These are phyloP conservation scores for Ruditapes philippinarum DNA, from an alignment of 1,140 invertebrate species.

Conservation along the genomic window DNA sequence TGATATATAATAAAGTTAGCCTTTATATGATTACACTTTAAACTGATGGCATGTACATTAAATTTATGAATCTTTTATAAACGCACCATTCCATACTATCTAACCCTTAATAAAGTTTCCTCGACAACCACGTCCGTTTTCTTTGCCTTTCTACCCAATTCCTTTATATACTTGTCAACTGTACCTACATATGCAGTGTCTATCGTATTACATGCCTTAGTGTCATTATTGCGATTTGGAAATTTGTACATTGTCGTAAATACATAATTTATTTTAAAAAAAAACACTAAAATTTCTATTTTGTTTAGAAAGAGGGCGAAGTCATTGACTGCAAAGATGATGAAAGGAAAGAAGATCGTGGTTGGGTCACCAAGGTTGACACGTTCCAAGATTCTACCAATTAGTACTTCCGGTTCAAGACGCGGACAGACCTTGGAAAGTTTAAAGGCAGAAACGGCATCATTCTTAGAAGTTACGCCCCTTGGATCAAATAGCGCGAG, in stretches of 20 bases:
- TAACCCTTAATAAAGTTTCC: no score
- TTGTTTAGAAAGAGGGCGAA: no score
- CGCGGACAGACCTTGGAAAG: not conserved
- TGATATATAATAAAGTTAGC: no score
- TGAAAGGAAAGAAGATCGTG: not conserved
- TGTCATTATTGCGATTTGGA: not conserved
- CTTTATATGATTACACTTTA: no score
- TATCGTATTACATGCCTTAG: not conserved
- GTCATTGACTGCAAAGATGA: not conserved
- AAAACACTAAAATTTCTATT: not conserved
- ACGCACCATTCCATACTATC: no score
- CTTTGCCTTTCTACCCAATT: no score
- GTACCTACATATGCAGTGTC: no score
- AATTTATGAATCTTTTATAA: no score
- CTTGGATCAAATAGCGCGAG: not conserved
- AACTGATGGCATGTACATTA: no score
- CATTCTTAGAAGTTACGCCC: constrained; percentile 54
- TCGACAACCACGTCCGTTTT: no score
- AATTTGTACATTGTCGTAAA: not conserved
- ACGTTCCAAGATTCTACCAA: constrained; percentile 30
- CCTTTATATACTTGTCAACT: no score
- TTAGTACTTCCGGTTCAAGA: constrained; percentile 11
- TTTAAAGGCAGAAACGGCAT: constrained; percentile 21
- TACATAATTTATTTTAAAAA: not conserved
- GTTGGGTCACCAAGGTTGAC: constrained; percentile 44